Conservation (phyloP, 1,140 invertebrate genomes). For the Euwallacea similis region DNA sequence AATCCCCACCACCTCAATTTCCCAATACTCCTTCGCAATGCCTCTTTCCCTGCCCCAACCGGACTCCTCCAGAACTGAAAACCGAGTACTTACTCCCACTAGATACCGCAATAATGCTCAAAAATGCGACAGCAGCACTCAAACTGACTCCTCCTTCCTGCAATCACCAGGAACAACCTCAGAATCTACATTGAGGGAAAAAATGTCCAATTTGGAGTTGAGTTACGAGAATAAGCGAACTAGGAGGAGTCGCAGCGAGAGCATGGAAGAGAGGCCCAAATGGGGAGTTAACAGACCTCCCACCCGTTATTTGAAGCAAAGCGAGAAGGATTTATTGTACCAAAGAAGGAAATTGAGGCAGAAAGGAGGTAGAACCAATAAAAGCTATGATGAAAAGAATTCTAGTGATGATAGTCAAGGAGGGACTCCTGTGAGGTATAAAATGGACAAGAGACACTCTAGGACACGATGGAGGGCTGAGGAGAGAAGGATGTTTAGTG, state of each 20-base stretch:
- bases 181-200: slow-evolving; percentile 49
- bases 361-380: slow-evolving; percentile 53
- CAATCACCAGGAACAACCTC: slow-evolving; percentile 16
- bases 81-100: slow-evolving; percentile 63
- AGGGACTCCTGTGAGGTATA: slow-evolving; percentile 53
- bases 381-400: slow-evolving; percentile 53
- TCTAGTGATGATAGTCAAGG: slow-evolving; percentile 63
- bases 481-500: slow-evolving; percentile 42
- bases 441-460: slow-evolving; percentile 47
- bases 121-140: slow-evolving; percentile 66
- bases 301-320: slow-evolving; percentile 74
- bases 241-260: slow-evolving; percentile 57
- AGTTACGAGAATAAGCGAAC: slow-evolving; percentile 53
- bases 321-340: slow-evolving; percentile 75
- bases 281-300: slow-evolving; percentile 70
- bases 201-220: slow-evolving; percentile 48
- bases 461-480: slow-evolving; percentile 49
- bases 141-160: slow-evolving; percentile 60
- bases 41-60: slow-evolving; percentile 37
- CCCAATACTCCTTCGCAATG: slow-evolving; percentile 42
- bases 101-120: slow-evolving; percentile 58
- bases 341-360: slow-evolving; percentile 65
- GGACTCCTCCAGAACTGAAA: slow-evolving; percentile 50
- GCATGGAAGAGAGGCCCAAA: slow-evolving; percentile 64
- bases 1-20: slow-evolving; percentile 54